Evolutionary conservation across 2,888 invertebrate genomes (phyloP), one percentile per base, ranked within the genome.

Genomic region (Xylota segnis): DNA sequence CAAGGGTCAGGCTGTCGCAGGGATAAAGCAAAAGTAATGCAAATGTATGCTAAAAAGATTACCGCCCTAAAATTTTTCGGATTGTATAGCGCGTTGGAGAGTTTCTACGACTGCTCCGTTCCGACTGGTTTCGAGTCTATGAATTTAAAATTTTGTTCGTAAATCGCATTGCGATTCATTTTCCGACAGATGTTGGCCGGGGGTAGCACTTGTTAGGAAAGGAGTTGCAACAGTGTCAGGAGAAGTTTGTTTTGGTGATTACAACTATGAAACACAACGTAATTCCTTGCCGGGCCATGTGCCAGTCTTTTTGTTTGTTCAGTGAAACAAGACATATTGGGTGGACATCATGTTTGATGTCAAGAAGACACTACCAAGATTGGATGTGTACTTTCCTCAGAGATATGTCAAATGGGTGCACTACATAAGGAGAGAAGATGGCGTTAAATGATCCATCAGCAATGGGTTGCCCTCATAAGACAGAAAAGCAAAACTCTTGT

Each of bases 21-120:
- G 75, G 63, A 47, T 72, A 47, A 43, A 66, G 29, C 29, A 72
- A 54, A 86, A 86, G 71, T 72, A 86, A 86, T 81, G 84, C 76
- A 86, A 86, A 86, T 86, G 61, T 86, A 86, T 86, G 84, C 76
- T 76, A 72, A 86, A 76, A 52, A 76, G 84, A 86, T 86, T 86
- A 86, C 54, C 59, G 72, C 76, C 84, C 76, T 52, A 70, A 43
- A 84, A 74, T 74, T 12, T 10, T 61, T 32, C 37, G 34, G n/a
- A 45, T 32, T 50, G 59, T 59, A 37, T 47, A 37, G 59, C 27
- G 50, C 45, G 14, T 34, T 47, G 47, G 5, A 10, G 56, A 66
- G 66, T 75, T 75, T 70, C 68, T 77, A 61, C 54, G 14, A 61
- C n/a, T 77, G 68, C 47, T 65, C 12, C 37, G 7, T 58, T 65